Conservation (phyloP, 1,140 invertebrate species). For the Brachionus manjavacas region DNA sequence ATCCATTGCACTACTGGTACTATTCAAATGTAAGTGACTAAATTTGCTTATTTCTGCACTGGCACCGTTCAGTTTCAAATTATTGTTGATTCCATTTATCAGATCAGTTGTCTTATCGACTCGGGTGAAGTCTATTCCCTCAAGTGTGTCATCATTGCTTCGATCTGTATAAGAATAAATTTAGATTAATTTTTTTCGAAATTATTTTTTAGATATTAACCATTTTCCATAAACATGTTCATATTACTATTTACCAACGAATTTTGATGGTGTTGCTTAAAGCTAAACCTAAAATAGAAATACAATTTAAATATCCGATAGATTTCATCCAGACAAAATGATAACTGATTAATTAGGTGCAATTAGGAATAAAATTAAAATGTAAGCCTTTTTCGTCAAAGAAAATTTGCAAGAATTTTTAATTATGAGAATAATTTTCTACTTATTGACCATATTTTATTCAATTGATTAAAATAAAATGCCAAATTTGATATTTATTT, state of each 20-base stretch:
- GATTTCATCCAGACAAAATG: background rate
- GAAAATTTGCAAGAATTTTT: too few species aligned
- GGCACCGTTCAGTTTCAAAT: conserved; percentile 31
- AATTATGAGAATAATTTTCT: too few species aligned
- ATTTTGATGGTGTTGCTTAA: conserved; percentile 37
- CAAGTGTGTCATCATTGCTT: background rate
- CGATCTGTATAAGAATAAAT: background rate
- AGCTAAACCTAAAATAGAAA: background rate
- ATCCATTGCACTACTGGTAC: conserved; percentile 18
- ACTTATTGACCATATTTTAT: too few species aligned
- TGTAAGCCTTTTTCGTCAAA: too few species aligned
- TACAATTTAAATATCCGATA: background rate
- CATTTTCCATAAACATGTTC: conserved; percentile 16
- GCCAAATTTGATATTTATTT: too few species aligned
- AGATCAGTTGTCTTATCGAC: conserved; percentile 12
- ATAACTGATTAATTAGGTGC: too few species aligned
- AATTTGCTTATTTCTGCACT: background rate
- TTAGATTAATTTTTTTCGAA: background rate
- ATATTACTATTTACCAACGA: conserved; percentile 11
- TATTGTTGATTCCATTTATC: conserved; percentile 13
- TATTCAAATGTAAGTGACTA: background rate
- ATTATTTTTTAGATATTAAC: background rate
- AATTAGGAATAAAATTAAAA: too few species aligned
- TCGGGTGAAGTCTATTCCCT: background rate
- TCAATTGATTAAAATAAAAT: too few species aligned